Evolutionary conservation across 92 coral and sea anemone genomes (phyloP).

Genomic region (Muricea muricata): DNA sequence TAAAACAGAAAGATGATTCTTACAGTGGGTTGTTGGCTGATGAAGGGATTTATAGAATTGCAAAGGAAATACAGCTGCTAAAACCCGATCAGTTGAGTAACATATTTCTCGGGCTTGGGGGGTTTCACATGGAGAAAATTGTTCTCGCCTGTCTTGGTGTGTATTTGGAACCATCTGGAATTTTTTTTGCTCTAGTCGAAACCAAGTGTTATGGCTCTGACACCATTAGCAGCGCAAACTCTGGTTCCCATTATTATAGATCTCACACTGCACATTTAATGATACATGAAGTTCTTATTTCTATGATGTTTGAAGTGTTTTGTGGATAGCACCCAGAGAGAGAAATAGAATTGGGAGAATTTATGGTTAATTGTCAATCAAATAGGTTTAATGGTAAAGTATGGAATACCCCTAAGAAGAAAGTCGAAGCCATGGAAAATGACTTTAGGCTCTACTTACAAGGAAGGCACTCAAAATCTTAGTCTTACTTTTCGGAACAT

Average conservation of each 20-base stretch:
- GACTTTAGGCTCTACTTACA: background rate
- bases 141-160: conserved; percentile 3
- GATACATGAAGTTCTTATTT: background rate
- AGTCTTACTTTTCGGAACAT: background rate
- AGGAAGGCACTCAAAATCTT: background rate
- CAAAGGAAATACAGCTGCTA: background rate
- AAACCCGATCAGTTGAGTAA: background rate
- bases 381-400: background rate
- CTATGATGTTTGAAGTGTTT: background rate
- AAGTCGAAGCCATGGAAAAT: background rate
- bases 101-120: background rate
- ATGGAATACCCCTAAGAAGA: background rate
- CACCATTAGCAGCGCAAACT: background rate
- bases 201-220: background rate
- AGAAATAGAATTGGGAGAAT: background rate
- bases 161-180: background rate
- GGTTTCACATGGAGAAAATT: background rate
- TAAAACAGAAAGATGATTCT: background rate
- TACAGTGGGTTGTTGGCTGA: conserved; percentile 5
- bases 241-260: background rate
- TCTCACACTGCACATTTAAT: background rate
- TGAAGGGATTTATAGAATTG: background rate
- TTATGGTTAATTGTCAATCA: background rate
- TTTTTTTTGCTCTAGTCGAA: conserved; percentile 10
- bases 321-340: background rate